phyloP scores from a whole-genome alignment of 2,113 vertebrate genomes.

The Sinocyclocheilus anshuiensis region DNA sequence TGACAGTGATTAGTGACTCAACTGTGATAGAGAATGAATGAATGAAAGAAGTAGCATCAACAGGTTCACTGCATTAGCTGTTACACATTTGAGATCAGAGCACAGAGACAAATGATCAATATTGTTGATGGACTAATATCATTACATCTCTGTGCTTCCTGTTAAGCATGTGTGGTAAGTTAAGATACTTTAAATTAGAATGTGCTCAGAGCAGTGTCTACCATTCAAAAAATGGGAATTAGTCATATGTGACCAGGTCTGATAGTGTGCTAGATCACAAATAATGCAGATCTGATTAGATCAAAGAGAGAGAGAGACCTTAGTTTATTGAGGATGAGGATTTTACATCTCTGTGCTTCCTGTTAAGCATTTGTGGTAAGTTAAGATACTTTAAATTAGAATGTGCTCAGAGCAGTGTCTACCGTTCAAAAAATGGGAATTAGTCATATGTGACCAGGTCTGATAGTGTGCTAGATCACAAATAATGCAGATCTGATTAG shows the following conservation, averaged over 20 bases:
- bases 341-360: background rate
- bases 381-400: background rate
- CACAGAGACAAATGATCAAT: background rate
- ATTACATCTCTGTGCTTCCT: background rate
- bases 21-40: background rate
- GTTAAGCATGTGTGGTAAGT: background rate
- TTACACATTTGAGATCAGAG: background rate
- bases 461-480: background rate
- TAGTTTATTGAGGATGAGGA: too few relatives aligned
- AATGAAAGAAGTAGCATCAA: background rate
- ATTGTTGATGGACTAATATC: background rate
- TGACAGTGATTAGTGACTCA: conserved; percentile 30
- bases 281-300: background rate
- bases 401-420: background rate
- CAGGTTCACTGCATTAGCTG: background rate
- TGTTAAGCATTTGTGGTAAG: background rate
- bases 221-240: background rate
- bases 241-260: background rate
- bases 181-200: background rate
- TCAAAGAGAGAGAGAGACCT: too few relatives aligned
- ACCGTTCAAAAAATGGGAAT: background rate
- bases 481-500: background rate
- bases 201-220: background rate
- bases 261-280: background rate
- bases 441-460: background rate